These are phyloP conservation scores for Alentia gelatinosa DNA, from an alignment of 2,888 invertebrate species.

Conservation along the genomic window DNA sequence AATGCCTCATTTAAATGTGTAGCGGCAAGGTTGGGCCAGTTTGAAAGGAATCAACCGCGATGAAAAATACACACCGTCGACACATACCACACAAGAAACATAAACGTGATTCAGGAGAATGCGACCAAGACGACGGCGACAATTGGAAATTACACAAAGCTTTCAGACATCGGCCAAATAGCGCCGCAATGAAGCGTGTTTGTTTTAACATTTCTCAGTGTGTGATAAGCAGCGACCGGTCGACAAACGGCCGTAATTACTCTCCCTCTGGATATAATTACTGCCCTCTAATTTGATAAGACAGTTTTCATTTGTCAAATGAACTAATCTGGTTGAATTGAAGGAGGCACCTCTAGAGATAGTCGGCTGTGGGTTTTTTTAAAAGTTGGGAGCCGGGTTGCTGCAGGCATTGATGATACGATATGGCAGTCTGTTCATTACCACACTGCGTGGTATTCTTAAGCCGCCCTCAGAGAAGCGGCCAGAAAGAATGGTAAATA, in stretches of 20 bases:
- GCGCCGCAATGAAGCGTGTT: not conserved
- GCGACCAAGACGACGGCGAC: not conserved
- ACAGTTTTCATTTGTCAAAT: conserved; percentile 47
- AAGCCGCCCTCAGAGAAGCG: not conserved
- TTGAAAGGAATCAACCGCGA: too few species aligned
- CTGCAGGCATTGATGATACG: not conserved
- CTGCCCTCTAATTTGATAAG: conserved; percentile 44
- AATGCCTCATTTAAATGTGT: not conserved
- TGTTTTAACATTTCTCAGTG: not conserved
- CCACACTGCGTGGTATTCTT: not conserved
- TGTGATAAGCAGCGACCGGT: not conserved
- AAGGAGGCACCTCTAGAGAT: conserved; percentile 38
- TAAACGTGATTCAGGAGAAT: not conserved
- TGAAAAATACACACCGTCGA: too few species aligned
- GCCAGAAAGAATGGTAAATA: not conserved
- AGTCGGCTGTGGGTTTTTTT: not conserved
- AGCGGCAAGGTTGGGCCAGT: not conserved
- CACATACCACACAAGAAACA: too few species aligned
- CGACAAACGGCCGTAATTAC: conserved; percentile 20
- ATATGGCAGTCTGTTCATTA: not conserved
- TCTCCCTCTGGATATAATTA: conserved; percentile 45
- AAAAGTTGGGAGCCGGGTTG: not conserved
- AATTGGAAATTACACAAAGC: not conserved
- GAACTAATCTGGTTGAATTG: conserved; percentile 34
- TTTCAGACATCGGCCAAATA: not conserved